Evolutionary conservation across 2,113 vertebrate species (phyloP), one percentile per base, ranked within the genome.

Genomic region (Sinocyclocheilus maitianheensis): DNA sequence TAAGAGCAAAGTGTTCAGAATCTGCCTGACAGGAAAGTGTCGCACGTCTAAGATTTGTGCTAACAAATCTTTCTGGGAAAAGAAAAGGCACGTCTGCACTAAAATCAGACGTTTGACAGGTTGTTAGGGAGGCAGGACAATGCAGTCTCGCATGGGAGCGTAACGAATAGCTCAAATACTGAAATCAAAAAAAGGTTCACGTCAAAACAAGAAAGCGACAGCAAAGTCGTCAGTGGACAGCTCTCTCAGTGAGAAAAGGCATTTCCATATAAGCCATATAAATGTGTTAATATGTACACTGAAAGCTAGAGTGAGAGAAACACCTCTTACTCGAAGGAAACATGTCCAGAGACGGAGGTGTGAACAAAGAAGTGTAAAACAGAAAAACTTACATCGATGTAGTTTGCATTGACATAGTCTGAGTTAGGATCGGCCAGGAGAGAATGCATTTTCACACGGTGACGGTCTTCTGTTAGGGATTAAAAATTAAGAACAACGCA

Each of bases 371-470:
- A 14, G 43, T 20, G 30, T 34, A 46, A 75, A 53, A 34, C 13
- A 26, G 4, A 5, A 60, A 63, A 77, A 95, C 98, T 98, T 93
- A 99, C 98, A 0, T 99, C 98, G 9, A 98, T 97, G 92, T 98
- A 98, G 94, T 97, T 99, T 92, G 97, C 97, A 0, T 97, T 98
- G 89, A 98, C 97, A 87, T 97, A 98, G 90, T 99, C 97, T 0
- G 96, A 96, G 81, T 96, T 96, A 48, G 96, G 96, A 88, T 97
- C 97, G 0, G 96, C 96, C 85, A 98, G 93, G 88, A 99, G 93
- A 0, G 97, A 97, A 90, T 98, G 96, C 78, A 99, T 95, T 88
- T 97, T 97, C 87, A 98, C 97, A 0, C 97, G 96, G 90, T 98
- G 97, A 0, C 97, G 96, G 80, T 99, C 97, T 0, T 98, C 98